Evolutionary conservation across 2,113 vertebrate genomes (phyloP).

Genomic region (Chionomys nivalis): DNA sequence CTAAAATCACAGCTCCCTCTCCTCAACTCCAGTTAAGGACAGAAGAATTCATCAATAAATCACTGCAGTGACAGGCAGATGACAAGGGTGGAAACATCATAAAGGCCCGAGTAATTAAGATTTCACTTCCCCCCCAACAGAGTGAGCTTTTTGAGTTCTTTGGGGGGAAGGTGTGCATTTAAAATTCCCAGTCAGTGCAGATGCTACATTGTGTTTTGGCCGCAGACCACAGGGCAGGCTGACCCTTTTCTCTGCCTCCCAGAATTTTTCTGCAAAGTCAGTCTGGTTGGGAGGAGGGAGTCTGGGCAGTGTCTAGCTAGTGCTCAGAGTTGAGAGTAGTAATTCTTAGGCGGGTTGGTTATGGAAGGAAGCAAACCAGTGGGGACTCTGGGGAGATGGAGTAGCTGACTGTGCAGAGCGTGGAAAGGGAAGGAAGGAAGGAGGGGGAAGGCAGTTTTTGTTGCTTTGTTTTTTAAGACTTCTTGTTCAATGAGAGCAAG

Average conservation of each 20-base stretch:
- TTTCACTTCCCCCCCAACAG: rapidly evolving
- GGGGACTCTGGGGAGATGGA: neutral
- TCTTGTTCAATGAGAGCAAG: neutral
- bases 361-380: neutral
- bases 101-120: neutral
- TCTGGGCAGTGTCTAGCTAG: neutral
- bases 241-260: neutral
- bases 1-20: neutral
- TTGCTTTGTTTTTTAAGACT: slow-evolving; percentile 4
- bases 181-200: neutral
- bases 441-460: neutral
- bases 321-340: neutral
- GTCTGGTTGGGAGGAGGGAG: neutral
- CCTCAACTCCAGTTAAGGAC: too few relatives aligned
- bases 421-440: neutral
- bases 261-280: neutral
- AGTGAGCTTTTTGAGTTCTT: neutral
- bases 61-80: too few relatives aligned
- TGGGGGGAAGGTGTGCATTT: neutral
- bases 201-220: too few relatives aligned
- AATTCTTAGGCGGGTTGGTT: neutral
- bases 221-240: neutral
- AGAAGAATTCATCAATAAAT: neutral
- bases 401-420: neutral
- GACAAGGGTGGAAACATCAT: neutral